phyloP scores from a whole-genome alignment of 2,797 vertebrate species.

The Melanotaenia boesemani region DNA sequence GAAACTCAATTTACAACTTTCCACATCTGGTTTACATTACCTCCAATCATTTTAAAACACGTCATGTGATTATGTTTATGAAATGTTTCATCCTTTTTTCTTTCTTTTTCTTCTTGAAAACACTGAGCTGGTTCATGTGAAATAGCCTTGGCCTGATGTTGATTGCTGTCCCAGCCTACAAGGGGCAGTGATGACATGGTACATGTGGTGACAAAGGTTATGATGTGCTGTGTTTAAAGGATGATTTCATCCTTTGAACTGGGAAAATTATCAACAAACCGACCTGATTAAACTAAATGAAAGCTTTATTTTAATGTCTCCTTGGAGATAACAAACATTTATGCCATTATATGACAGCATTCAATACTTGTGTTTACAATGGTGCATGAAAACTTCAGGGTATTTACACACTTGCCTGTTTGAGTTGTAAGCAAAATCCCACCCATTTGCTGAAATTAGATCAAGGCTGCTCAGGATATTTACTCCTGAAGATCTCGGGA shows the following conservation, averaged over 20 bases:
- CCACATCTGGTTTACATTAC: slow-evolving; percentile 60
- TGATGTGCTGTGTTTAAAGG: slow-evolving; percentile 1
- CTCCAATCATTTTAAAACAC: slow-evolving; percentile 40
- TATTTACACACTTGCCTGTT: background rate
- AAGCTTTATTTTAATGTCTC: background rate
- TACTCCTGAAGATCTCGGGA: background rate
- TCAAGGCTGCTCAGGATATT: background rate
- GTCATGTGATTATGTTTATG: slow-evolving; percentile 47
- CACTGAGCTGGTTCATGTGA: slow-evolving; percentile 9
- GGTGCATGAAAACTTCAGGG: background rate
- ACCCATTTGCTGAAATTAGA: no score
- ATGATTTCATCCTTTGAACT: slow-evolving; percentile 32
- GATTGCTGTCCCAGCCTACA: slow-evolving; percentile 15
- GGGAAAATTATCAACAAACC: slow-evolving; percentile 8
- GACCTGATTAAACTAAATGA: slow-evolving; percentile 1
- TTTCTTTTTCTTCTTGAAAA: slow-evolving; percentile 19
- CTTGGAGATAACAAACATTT: background rate
- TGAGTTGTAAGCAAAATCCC: background rate
- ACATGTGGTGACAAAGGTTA: slow-evolving; percentile 2
- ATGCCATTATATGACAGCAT: background rate
- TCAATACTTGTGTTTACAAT: background rate
- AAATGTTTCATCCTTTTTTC: slow-evolving; percentile 11
- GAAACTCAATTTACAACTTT: slow-evolving; percentile 34
- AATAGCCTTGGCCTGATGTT: slow-evolving; percentile 8
- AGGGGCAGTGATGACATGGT: background rate